Evolutionary conservation across 2,113 vertebrate genomes (phyloP).

Genomic region (Apistogramma diplotaenia): DNA sequence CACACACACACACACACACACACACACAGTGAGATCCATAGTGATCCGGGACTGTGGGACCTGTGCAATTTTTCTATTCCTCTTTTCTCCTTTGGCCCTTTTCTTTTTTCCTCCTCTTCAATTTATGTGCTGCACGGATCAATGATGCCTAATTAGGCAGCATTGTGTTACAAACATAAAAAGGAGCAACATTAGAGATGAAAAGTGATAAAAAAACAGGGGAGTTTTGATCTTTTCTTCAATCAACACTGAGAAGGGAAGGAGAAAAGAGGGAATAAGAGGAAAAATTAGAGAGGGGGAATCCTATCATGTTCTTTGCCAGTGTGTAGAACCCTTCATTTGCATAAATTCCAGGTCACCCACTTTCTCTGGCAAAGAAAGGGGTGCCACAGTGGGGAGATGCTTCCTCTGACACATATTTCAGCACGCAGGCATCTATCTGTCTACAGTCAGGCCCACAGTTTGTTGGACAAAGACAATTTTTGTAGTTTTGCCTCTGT

Average conservation of each 20-base stretch:
- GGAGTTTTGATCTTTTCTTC: conserved; percentile 13
- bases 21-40: neutral
- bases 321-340: conserved; percentile 67
- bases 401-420: conserved; percentile 56
- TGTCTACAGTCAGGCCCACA: neutral
- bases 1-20: neutral
- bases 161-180: conserved; percentile 7
- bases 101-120: neutral
- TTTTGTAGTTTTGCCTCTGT: neutral
- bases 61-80: neutral
- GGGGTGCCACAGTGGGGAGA: conserved; percentile 54
- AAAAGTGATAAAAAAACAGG: neutral
- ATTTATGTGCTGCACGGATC: conserved; percentile 2
- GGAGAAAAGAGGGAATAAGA: conserved; percentile 18
- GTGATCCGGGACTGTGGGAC: conserved; percentile 27
- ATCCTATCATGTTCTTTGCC: conserved; percentile 63
- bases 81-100: neutral
- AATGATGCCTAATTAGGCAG: conserved; percentile 8
- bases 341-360: conserved; percentile 77
- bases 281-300: conserved; percentile 56
- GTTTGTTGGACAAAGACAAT: neutral
- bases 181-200: neutral
- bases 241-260: neutral
- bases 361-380: conserved; percentile 72
- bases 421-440: conserved; percentile 1